Evolutionary conservation across 2,888 invertebrate species (phyloP).

Genomic region (Fabriciana adippe): DNA sequence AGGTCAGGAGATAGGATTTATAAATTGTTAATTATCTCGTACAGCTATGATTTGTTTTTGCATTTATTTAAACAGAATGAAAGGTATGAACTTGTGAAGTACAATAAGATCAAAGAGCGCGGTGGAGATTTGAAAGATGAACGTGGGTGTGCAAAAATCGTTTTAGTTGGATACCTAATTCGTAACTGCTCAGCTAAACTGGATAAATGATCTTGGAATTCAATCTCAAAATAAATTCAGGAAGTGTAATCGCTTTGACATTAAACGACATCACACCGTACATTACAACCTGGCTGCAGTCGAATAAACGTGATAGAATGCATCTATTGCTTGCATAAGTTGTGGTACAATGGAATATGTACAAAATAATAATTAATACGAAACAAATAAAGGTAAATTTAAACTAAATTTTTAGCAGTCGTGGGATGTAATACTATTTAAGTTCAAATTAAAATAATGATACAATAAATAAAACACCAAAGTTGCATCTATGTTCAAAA

Average conservation of each 20-base stretch:
- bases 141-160: slow-evolving; percentile 23
- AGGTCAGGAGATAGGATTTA: too few relatives aligned
- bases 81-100: neutral
- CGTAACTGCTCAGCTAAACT: slow-evolving; percentile 23
- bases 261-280: slow-evolving; percentile 34
- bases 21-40: too few relatives aligned
- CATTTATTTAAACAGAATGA: too few relatives aligned
- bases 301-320: slow-evolving; percentile 26
- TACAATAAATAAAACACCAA: too few relatives aligned
- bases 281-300: slow-evolving; percentile 19
- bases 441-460: too few relatives aligned
- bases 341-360: too few relatives aligned
- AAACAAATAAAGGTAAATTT: too few relatives aligned
- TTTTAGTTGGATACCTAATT: slow-evolving; percentile 25
- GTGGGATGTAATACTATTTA: too few relatives aligned
- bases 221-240: slow-evolving; percentile 29
- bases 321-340: slow-evolving; percentile 2
- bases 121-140: slow-evolving; percentile 19
- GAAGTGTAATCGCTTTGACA: slow-evolving; percentile 34
- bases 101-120: neutral
- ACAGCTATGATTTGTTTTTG: too few relatives aligned
- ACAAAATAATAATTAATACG: too few relatives aligned
- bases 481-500: too few relatives aligned
- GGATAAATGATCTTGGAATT: slow-evolving; percentile 34
- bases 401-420: too few relatives aligned